Percentiles rank a stretch among this genome's conserved stretches.
Conservation (phyloP, 2,113 vertebrate genomes). For the Vulpes vulpes region DNA sequence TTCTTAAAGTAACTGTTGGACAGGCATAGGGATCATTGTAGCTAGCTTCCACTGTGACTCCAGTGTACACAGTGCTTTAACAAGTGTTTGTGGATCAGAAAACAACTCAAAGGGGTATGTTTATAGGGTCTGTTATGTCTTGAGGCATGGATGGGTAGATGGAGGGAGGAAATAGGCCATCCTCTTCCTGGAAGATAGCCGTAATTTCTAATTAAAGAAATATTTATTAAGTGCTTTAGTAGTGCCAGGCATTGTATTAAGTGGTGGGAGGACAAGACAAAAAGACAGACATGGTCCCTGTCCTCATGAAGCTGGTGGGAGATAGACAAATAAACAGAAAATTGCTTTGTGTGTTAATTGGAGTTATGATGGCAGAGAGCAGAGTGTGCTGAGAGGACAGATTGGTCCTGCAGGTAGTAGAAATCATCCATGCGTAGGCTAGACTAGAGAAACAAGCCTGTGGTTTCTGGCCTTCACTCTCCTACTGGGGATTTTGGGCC, state of each 20-base stretch:
- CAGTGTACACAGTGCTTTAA: neutral
- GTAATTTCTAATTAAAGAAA: constrained; percentile 6
- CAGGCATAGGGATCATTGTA: neutral
- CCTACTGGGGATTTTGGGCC: constrained; percentile 7
- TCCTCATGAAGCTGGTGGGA: neutral
- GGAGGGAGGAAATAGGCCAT: neutral
- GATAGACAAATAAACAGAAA: constrained; percentile 37
- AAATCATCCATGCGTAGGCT: constrained; percentile 29
- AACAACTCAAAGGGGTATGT: neutral
- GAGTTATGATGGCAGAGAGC: constrained; percentile 59
- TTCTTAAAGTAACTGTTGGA: constrained; percentile 10
- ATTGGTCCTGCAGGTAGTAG: constrained; percentile 78
- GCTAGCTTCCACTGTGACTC: neutral
- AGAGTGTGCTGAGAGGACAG: constrained; percentile 65
- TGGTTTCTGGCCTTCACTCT: constrained; percentile 63
- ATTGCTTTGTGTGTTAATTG: constrained; percentile 50
- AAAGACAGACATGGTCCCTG: neutral
- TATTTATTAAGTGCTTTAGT: constrained; percentile 35
- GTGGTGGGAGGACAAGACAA: neutral
- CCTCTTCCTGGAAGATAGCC: neutral
- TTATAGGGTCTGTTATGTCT: neutral
- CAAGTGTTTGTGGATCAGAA: constrained; percentile 30
- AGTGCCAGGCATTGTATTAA: neutral
- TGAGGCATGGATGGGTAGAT: neutral
- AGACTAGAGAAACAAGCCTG: constrained; percentile 9